Evolutionary conservation across 2,113 vertebrate genomes (phyloP).

Genomic region (Anarhynchus alexandrinus): DNA sequence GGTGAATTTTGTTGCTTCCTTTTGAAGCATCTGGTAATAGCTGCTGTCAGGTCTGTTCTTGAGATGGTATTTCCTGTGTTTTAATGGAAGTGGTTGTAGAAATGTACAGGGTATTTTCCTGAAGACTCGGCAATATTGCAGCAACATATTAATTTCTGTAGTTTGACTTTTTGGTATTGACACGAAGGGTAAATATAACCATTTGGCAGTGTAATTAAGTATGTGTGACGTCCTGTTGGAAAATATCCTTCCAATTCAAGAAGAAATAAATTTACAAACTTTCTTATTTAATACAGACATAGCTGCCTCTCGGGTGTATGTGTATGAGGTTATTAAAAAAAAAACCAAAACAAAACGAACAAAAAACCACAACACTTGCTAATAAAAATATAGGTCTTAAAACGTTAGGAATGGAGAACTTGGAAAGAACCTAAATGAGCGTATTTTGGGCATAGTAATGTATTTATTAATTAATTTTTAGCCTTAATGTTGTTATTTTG

Average conservation of each 20-base stretch:
- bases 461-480: background rate
- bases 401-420: background rate
- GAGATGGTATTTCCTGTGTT: background rate
- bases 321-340: background rate
- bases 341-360: background rate
- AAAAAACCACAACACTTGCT: background rate
- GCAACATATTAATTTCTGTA: background rate
- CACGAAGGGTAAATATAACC: background rate
- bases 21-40: background rate
- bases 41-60: background rate
- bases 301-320: background rate
- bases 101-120: background rate
- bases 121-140: background rate
- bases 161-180: background rate
- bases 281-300: background rate
- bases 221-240: background rate
- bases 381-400: background rate
- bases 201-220: background rate
- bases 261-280: background rate
- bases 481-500: background rate
- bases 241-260: background rate
- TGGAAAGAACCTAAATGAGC: background rate
- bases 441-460: background rate
- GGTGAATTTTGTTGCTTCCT: background rate
- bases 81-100: background rate